Evolutionary conservation across 2,888 invertebrate genomes (phyloP).

Genomic region (Cotesia congregata): DNA sequence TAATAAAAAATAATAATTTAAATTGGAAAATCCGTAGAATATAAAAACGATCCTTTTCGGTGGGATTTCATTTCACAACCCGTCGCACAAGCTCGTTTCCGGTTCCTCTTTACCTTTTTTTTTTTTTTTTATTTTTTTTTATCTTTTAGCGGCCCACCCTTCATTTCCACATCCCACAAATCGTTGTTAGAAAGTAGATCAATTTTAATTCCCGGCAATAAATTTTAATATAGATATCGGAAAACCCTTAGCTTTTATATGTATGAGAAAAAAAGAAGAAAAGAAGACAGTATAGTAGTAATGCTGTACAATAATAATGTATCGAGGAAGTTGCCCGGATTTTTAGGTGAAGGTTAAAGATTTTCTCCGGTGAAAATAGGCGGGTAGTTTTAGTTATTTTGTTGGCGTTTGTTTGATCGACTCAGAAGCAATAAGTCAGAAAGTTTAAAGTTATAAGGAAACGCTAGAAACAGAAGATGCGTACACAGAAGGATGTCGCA

Average conservation of each 20-base stretch:
- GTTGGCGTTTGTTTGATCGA: not conserved
- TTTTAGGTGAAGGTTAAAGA: constrained; percentile 61
- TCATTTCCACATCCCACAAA: constrained; percentile 27
- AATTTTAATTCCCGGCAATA: constrained; percentile 2
- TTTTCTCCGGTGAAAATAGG: constrained; percentile 23
- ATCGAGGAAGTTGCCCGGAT: constrained; percentile 48
- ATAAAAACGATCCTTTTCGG: constrained; percentile 61
- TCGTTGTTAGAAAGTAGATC: not conserved
- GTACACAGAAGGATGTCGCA: constrained; percentile 52
- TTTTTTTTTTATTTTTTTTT: constrained; percentile 21
- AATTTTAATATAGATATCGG: not conserved
- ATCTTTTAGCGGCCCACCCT: constrained; percentile 13
- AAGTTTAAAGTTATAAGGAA: constrained; percentile 37
- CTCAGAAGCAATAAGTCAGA: constrained; percentile 18
- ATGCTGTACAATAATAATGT: constrained; percentile 17
- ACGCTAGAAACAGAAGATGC: constrained; percentile 37
- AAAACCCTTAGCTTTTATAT: not conserved
- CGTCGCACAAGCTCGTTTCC: constrained; percentile 59
- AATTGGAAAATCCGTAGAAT: constrained; percentile 53
- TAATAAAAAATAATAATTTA: not conserved
- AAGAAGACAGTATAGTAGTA: not conserved
- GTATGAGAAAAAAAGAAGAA: constrained; percentile 7
- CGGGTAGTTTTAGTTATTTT: constrained; percentile 14
- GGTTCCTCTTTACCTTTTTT: constrained; percentile 25
- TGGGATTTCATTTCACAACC: constrained; percentile 64